Evolutionary conservation across 2,797 vertebrate species (phyloP), one percentile per base, ranked within the genome.

Genomic region (Halcyon badia): DNA sequence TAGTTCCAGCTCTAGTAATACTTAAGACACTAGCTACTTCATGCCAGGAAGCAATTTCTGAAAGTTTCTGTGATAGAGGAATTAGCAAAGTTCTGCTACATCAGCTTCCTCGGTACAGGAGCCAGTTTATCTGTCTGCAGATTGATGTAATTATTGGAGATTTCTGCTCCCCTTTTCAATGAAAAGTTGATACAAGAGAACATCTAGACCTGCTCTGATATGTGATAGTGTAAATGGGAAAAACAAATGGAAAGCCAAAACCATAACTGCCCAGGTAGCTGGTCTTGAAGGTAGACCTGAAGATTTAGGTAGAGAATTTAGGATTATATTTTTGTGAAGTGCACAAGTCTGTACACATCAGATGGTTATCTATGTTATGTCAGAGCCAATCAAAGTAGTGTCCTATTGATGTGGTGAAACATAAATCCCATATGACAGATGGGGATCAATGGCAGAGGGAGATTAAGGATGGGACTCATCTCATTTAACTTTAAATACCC

Each of bases 401-500:
- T 73, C 52, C 52, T 89, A 31, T 94, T 91, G 90, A 90, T 89
- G 49, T 78, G 57, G 57, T 94, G 70, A 93, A 94, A 73, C 65
- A 64, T 64, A 94, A 95, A 89, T 89, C 71, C 78, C 0, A 0
- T 93, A 72, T 96, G 90, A 94, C 90, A 85, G 91, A 90, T 92
- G 90, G 62, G 25, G 71, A 90, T 92, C 88, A 83, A 88, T 95
- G 80, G 64, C 46, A 90, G 80, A 87, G 75, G 44, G 62, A 82
- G 91, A 93, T 94, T 95, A 95, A 93, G 77, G 71, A 28, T 93
- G 68, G 56, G 51, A 89, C 91, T 96, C n/a, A 82, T 94, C 77
- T 96, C 42, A 69, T 87, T 95, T 95, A 87, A 82, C 54, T 94
- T 96, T 84, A 93, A 94, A 93, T 95, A 92, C 28, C 35, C 75